phyloP scores from a whole-genome alignment of 2,797 vertebrate species.

The Gymnothorax javanicus region DNA sequence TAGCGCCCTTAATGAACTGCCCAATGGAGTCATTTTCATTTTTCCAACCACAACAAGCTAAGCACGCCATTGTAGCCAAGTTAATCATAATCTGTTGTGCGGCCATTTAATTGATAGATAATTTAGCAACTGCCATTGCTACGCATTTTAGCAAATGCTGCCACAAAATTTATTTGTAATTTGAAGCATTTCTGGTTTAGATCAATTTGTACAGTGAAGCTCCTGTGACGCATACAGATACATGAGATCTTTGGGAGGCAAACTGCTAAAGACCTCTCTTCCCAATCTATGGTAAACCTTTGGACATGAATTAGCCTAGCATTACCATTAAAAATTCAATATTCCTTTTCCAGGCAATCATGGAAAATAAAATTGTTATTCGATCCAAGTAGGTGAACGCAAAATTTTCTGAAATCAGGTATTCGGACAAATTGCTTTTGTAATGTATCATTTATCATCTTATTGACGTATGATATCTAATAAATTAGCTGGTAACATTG shows the following conservation, averaged over 20 bases:
- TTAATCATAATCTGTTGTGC: too few relatives aligned
- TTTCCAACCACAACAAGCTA: too few relatives aligned
- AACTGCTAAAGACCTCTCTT: background rate
- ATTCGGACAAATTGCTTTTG: background rate
- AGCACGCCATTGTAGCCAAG: too few relatives aligned
- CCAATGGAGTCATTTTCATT: too few relatives aligned
- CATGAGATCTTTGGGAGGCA: background rate
- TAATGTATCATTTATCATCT: background rate
- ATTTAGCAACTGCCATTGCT: too few relatives aligned
- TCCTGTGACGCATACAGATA: background rate
- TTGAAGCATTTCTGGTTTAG: too few relatives aligned
- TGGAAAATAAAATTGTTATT: background rate
- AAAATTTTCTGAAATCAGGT: background rate
- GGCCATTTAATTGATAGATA: too few relatives aligned
- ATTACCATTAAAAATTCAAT: background rate
- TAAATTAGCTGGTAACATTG: background rate
- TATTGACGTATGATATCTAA: background rate
- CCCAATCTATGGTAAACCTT: background rate
- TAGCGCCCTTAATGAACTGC: too few relatives aligned
- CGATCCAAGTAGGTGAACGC: background rate
- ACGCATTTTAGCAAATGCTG: too few relatives aligned
- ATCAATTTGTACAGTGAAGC: background rate
- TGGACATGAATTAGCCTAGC: background rate
- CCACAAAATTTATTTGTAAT: too few relatives aligned
- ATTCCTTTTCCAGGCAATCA: background rate